Percentiles rank a stretch among this genome's conserved stretches.
Conservation (phyloP, 2,113 vertebrate species). For the Carollia perspicillata region DNA sequence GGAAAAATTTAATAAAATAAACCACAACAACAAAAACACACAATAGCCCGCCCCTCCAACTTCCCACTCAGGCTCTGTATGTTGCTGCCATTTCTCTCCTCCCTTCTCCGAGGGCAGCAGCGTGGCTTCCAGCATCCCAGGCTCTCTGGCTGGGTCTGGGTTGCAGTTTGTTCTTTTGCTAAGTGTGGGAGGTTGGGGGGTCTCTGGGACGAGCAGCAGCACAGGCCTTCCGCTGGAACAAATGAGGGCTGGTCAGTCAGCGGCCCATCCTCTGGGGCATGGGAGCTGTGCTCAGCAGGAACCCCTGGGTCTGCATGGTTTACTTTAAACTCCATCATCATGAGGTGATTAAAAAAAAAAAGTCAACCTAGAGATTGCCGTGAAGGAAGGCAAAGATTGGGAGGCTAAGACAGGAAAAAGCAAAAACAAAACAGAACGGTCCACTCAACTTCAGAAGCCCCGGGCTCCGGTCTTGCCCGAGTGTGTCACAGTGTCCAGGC, state of each 20-base stretch:
- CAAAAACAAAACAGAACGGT: slow-evolving; percentile 23
- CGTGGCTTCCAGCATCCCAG: slow-evolving; percentile 39
- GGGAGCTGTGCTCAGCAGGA: slow-evolving; percentile 18
- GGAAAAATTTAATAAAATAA: slow-evolving; percentile 66
- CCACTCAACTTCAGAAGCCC: slow-evolving; percentile 45
- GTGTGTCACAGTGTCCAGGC: slow-evolving; percentile 34
- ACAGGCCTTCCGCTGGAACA: slow-evolving; percentile 45
- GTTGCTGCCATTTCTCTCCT: neutral
- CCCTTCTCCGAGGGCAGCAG: neutral
- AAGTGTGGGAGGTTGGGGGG: slow-evolving; percentile 56
- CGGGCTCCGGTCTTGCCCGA: slow-evolving; percentile 44
- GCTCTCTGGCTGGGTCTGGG: neutral
- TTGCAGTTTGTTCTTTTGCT: slow-evolving; percentile 38
- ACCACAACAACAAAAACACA: slow-evolving; percentile 34
- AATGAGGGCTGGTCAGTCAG: slow-evolving; percentile 29
- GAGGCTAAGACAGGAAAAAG: slow-evolving; percentile 58
- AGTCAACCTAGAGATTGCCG: slow-evolving; percentile 51
- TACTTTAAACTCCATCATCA: slow-evolving; percentile 71
- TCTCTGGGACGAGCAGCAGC: slow-evolving; percentile 47
- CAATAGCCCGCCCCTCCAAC: neutral
- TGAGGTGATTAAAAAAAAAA: slow-evolving; percentile 65
- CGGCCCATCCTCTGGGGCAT: neutral
- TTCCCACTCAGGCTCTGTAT: neutral
- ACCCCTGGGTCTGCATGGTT: slow-evolving; percentile 53
- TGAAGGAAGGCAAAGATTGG: slow-evolving; percentile 48